Conservation (phyloP, 2,113 vertebrate species). For the Emberiza fucata region DNA sequence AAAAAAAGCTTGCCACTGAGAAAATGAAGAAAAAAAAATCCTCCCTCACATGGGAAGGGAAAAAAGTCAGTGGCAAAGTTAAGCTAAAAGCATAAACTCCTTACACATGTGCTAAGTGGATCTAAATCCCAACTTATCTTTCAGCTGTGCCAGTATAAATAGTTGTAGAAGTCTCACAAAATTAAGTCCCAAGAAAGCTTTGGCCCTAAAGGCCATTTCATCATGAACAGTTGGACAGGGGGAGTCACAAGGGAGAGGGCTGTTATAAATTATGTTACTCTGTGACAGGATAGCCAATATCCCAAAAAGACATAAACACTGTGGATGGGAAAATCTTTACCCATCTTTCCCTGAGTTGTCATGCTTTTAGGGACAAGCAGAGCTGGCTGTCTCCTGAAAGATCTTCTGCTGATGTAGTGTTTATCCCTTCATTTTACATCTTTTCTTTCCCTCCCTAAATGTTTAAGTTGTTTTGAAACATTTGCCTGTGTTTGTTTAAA, state of each 20-base stretch:
- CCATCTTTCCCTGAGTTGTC: neutral
- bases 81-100: neutral
- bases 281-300: constrained; percentile 1
- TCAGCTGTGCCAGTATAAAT: neutral
- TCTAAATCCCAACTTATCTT: neutral
- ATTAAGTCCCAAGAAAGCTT: neutral
- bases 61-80: neutral
- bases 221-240: neutral
- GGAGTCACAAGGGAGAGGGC: neutral
- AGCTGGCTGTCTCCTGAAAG: neutral
- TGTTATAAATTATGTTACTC: neutral
- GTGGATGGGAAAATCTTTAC: constrained; percentile 11
- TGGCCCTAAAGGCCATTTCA: neutral
- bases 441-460: neutral
- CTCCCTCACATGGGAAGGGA: neutral
- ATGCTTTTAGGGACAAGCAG: neutral
- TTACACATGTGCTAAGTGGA: neutral
- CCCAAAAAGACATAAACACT: constrained; percentile 2
- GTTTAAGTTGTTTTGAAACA: neutral
- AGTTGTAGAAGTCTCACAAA: neutral
- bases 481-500: neutral
- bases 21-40: neutral
- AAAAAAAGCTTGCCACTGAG: neutral
- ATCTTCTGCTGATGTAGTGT: neutral
- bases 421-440: neutral